A percentile compares a stretch with the other conserved stretches of the same genome.
These are phyloP conservation scores for Beroe ovata DNA, from an alignment of 37 sponge, comb jelly and placozoan species.

Conservation along the genomic window DNA sequence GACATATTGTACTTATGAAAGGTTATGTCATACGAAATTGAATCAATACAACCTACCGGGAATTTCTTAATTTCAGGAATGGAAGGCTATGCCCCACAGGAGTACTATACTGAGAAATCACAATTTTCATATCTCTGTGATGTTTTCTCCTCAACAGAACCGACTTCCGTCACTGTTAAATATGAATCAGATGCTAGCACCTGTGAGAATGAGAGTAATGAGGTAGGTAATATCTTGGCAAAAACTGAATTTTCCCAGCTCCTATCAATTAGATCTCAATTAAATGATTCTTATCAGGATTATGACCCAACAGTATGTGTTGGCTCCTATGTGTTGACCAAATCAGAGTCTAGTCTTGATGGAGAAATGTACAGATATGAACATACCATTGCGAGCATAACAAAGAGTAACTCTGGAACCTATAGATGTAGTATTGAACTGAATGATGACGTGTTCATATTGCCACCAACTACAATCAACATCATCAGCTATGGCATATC, in stretches of 20 bases:
- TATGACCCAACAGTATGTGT: not conserved
- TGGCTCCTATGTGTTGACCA: not conserved
- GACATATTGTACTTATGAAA: too few species aligned
- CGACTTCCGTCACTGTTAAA: not conserved
- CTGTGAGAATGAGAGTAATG: not conserved
- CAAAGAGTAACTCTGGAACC: not conserved
- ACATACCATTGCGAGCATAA: not conserved
- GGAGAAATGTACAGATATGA: not conserved
- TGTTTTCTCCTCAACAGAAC: not conserved
- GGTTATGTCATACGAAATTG: too few species aligned
- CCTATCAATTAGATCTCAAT: too few species aligned
- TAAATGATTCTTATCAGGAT: not conserved
- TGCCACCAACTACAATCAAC: not conserved
- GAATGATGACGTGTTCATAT: not conserved
- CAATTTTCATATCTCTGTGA: not conserved
- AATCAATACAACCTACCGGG: too few species aligned
- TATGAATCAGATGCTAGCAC: not conserved
- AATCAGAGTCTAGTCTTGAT: not conserved
- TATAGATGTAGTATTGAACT: not conserved
- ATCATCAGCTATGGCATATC: not conserved
- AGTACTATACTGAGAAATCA: slow-evolving; percentile 20
- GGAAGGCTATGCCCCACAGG: not conserved
- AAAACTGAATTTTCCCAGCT: too few species aligned
- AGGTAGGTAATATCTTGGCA: not conserved
- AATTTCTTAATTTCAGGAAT: slow-evolving; percentile 25